phyloP scores from a whole-genome alignment of 1,140 invertebrate genomes.

The Cardiocondyla obscurior region DNA sequence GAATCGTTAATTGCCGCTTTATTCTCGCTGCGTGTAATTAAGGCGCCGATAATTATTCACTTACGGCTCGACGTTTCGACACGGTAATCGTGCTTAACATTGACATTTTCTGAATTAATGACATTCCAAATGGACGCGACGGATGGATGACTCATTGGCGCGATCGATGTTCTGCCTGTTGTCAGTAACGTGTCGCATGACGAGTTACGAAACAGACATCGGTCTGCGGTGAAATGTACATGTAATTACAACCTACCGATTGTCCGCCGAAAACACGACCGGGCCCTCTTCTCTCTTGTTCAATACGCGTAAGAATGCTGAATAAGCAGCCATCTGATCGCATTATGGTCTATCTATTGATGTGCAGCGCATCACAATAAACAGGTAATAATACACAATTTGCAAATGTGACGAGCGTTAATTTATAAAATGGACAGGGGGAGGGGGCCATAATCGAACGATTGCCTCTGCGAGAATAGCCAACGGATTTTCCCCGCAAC shows the following conservation, averaged over 20 bases:
- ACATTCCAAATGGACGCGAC: conserved; percentile 19
- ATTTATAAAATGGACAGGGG: neutral
- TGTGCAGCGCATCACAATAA: neutral
- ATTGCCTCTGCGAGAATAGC: neutral
- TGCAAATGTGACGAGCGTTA: neutral
- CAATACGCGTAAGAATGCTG: conserved; percentile 48
- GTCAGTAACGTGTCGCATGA: conserved; percentile 24
- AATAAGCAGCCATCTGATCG: conserved; percentile 58
- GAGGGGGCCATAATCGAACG: neutral
- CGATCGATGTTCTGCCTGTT: conserved; percentile 15
- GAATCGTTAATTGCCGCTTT: conserved; percentile 72
- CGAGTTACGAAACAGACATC: conserved; percentile 11
- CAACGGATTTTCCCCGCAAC: conserved; percentile 33
- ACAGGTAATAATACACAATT: neutral
- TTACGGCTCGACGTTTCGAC: conserved; percentile 33
- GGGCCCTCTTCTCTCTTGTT: conserved; percentile 39
- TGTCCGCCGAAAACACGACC: conserved; percentile 1
- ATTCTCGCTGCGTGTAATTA: conserved; percentile 74
- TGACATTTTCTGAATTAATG: conserved; percentile 47
- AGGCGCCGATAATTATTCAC: conserved; percentile 68
- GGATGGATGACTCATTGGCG: conserved; percentile 65
- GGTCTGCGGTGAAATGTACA: conserved; percentile 22
- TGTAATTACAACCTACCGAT: conserved; percentile 36
- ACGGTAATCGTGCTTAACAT: conserved; percentile 7
- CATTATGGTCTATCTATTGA: neutral